A percentile compares a stretch with the other conserved stretches of the same genome.
Conservation (phyloP, 1,140 invertebrate genomes). For the Drosophila truncata region DNA sequence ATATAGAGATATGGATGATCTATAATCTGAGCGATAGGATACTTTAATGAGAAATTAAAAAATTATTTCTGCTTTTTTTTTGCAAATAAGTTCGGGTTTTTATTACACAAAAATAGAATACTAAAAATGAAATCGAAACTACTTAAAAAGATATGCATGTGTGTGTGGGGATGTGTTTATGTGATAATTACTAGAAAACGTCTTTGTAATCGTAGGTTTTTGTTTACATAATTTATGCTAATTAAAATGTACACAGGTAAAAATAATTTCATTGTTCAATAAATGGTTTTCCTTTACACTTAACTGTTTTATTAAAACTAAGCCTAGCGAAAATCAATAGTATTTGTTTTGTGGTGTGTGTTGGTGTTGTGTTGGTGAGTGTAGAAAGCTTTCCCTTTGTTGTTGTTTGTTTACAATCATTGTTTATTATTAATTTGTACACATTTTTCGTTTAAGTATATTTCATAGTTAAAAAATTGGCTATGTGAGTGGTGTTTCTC, state of each 20-base stretch:
- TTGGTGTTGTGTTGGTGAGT: conserved; percentile 55
- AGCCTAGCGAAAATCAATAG: conserved; percentile 72
- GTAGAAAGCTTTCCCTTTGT: conserved; percentile 71
- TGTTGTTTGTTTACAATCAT: conserved; percentile 52
- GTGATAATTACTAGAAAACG: conserved; percentile 78
- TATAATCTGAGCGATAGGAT: conserved; percentile 53
- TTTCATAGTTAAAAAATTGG: conserved; percentile 78
- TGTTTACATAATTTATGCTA: conserved; percentile 78
- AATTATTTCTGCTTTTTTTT: conserved; percentile 13
- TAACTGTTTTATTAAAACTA: conserved; percentile 58
- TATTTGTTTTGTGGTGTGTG: conserved; percentile 38
- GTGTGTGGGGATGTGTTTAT: conserved; percentile 38
- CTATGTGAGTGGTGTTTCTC: conserved; percentile 68
- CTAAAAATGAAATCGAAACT: conserved; percentile 80
- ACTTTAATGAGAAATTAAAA: conserved; percentile 12
- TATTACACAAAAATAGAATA: conserved; percentile 80
- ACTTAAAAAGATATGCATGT: conserved; percentile 70
- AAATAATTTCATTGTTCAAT: conserved; percentile 82
- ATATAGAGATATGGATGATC: conserved; percentile 44
- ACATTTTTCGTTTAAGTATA: conserved; percentile 79
- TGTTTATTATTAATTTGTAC: conserved; percentile 78
- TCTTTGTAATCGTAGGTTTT: conserved; percentile 78
- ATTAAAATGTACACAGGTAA: conserved; percentile 81
- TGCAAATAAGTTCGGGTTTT: conserved; percentile 73
- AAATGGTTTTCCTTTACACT: conserved; percentile 59